Percentiles rank a stretch among this genome's conserved stretches.
Conservation (phyloP, 2,797 vertebrate species). For the Microchirus variegatus region DNA sequence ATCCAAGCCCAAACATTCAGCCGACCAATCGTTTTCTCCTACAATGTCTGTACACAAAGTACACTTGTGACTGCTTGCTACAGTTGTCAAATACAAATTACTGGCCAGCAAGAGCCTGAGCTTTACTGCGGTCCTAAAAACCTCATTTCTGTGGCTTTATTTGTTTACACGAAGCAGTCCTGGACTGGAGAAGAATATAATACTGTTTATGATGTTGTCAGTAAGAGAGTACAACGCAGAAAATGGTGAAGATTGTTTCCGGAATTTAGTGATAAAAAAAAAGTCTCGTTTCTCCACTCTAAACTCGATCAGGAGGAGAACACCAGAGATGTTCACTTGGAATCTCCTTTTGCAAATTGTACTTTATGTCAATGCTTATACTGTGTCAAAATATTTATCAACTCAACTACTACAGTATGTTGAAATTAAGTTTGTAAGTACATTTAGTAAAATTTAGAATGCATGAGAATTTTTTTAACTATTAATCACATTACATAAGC, state of each 20-base stretch:
- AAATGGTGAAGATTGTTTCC: slow-evolving; percentile 3
- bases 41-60: slow-evolving; percentile 82
- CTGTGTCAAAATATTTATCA: too few relatives aligned
- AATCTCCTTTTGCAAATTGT: slow-evolving; percentile 1
- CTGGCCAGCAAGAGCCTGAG: slow-evolving; percentile 77
- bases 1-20: slow-evolving; percentile 78
- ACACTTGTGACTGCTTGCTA: slow-evolving; percentile 80
- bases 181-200: slow-evolving; percentile 18
- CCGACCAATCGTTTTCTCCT: slow-evolving; percentile 79
- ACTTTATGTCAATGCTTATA: not conserved
- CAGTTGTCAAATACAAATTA: slow-evolving; percentile 87
- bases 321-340: not conserved
- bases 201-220: slow-evolving; percentile 23
- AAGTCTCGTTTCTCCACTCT: slow-evolving; percentile 28
- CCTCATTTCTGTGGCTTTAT: slow-evolving; percentile 78
- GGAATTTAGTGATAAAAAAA: slow-evolving; percentile 31
- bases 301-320: slow-evolving; percentile 5
- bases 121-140: slow-evolving; percentile 73
- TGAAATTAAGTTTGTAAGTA: not conserved
- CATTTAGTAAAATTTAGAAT: not conserved
- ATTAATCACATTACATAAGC: not conserved
- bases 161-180: slow-evolving; percentile 64
- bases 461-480: too few relatives aligned
- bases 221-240: slow-evolving; percentile 19
- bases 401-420: too few relatives aligned